These are phyloP conservation scores for Ommatoiulus sabulosus DNA, from an alignment of 2,888 invertebrate species.

Conservation along the genomic window DNA sequence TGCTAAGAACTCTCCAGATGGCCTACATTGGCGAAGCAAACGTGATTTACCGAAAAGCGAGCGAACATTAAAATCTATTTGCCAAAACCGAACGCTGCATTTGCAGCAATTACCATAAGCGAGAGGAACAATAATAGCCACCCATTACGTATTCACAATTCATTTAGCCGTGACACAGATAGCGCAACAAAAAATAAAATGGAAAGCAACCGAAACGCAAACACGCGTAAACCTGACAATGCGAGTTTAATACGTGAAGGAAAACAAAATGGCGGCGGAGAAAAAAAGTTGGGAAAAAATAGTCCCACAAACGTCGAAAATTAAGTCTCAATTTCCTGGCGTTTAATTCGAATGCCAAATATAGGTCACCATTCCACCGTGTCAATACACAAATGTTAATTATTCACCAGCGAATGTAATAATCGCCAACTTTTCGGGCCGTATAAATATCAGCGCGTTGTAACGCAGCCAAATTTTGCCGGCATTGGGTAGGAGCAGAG, in stretches of 20 bases:
- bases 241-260: not conserved
- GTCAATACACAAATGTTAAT: not conserved
- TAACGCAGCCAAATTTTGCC: slow-evolving; percentile 5
- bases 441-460: not conserved
- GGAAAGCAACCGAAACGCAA: not conserved
- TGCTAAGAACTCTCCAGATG: not conserved
- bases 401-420: not conserved
- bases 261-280: not conserved
- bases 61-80: not conserved
- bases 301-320: not conserved
- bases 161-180: not conserved
- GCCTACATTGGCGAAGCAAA: not conserved
- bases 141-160: slow-evolving; percentile 9
- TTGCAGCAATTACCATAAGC: not conserved
- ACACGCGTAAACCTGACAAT: not conserved
- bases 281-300: no score
- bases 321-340: not conserved
- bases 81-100: not conserved
- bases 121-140: not conserved
- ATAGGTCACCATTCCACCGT: not conserved
- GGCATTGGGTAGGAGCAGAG: no score
- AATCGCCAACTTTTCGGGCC: not conserved
- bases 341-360: not conserved
- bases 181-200: not conserved
- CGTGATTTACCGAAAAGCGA: not conserved